Base-by-base conservation (phyloP, 1,140 invertebrate genomes). In the Luehdorfia chinensis region DNA sequence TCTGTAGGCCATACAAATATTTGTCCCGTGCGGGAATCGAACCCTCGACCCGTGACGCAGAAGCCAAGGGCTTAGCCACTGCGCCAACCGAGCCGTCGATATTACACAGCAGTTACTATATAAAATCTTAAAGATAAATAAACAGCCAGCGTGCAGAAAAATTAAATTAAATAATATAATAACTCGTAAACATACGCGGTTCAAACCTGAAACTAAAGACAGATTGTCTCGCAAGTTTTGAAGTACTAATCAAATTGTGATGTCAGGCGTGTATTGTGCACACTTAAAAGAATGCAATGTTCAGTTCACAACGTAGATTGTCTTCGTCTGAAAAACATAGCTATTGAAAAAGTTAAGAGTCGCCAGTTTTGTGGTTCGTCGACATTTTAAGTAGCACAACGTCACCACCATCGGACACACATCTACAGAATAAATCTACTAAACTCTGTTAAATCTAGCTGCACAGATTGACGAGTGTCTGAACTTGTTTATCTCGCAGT, bases 281-380 rank as follows among this genome's bases (percentile, higher is more conserved):
- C 43, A 30, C 52, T 52, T 49, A 47, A 52, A 56, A 53, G 27
- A 55, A 48, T 36, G 39, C 31, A 37, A 39, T 21, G 45, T 52
- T 46, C 5, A 54, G 44, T 47, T 18, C 27, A 53, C 47, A 47
- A 37, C 47, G 18, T 49, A 28, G 11, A 27, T 8, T 33, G 37
- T 5, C 15, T 50, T 23, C 44, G 57, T 53, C 54, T 59, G 64
- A 67, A 52, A 72, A 75, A 77, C 59, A 67, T 41, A 54, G 37
- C 57, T 62, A 75, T 73, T 68, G 71, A 64, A 68, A 67, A 67
- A 73, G 49, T 68, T 71, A 58, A 33, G 21, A 46, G 28, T 39
- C 39, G 46, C 31, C 34, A 43, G 43, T 54, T 50, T 36, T 12
- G 32, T 55, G 55, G 71, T 75, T 76, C 73, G 53, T 55, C 58